Evolutionary conservation across 2,113 vertebrate genomes (phyloP).

Genomic region (Amblyopsis rosae): DNA sequence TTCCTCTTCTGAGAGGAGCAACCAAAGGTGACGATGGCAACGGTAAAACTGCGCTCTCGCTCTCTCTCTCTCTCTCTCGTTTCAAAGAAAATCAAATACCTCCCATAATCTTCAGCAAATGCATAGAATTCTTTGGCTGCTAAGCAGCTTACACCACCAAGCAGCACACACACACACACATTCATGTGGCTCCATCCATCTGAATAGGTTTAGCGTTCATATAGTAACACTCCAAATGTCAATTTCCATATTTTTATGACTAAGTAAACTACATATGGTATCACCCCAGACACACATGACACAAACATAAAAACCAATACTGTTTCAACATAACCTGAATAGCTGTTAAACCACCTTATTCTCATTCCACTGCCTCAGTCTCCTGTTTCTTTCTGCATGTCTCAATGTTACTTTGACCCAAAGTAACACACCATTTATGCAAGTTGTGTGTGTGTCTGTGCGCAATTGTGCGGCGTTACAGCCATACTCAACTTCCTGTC

Average conservation of each 20-base stretch:
- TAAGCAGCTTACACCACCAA: slow-evolving; percentile 73
- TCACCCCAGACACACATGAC: no score
- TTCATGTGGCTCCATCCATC: background rate
- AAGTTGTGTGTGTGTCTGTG: no score
- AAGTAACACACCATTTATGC: no score
- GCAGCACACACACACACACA: background rate
- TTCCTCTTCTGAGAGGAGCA: background rate
- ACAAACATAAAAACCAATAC: no score
- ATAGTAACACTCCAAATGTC: no score
- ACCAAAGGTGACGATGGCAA: background rate
- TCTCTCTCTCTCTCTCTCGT: slow-evolving; percentile 13
- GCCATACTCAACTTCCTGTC: no score
- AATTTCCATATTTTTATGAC: slow-evolving; percentile 6
- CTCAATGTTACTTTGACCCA: no score
- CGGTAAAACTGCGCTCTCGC: background rate
- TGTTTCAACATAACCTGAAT: no score
- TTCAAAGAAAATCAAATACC: slow-evolving; percentile 62
- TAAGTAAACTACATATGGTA: no score
- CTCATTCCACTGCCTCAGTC: no score
- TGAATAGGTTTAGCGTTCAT: background rate
- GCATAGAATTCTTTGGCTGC: slow-evolving; percentile 64
- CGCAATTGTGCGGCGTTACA: background rate
- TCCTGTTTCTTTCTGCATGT: no score
- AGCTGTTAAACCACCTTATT: no score
- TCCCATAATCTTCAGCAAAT: slow-evolving; percentile 58